Evolutionary conservation across 2,797 vertebrate genomes (phyloP), one percentile per base, ranked within the genome.

Genomic region (Channa striata): DNA sequence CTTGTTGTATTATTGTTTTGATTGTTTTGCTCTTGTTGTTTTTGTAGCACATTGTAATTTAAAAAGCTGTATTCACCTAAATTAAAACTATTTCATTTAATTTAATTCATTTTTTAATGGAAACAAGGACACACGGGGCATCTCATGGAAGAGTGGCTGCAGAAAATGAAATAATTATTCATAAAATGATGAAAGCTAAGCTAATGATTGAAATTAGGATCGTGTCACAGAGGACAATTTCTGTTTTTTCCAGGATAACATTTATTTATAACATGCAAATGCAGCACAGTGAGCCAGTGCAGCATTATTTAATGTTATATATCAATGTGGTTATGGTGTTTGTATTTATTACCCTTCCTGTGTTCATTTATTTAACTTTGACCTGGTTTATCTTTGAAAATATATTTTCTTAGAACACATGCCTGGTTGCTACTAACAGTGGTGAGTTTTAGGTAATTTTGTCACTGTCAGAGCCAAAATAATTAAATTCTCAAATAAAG

Each of bases 111-210:
- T 53, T 68, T 62, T 13, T 14, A 44, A 14, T 8, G 1, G n/a
- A 52, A 43, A 47, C 34, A 74, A 82, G 74, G 70, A 68, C 74
- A 68, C 43, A 54, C 0, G 1, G 43, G 71, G 40, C 40, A 40
- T 46, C 7, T 44, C 19, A 37, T 2, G 5, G n/a, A 11, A 17
- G 39, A 62, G 44, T 33, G 51, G 47, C n/a, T 1, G 23, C 19
- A 20, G 25, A 50, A 44, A 61, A 39, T n/a, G 2, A 25, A 49
- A 62, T 54, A 42, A 3, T 44, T 44, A 75, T 39, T 63, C 13
- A 65, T 59, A 16, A 52, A 68, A 58, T 39, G 23, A 64, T 40
- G 49, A 34, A 25, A 68, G 64, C 9, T 7, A 36, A 51, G 13
- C 17, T 16, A n/a, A 21, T 23, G 59, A 66, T 40, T 2, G 0